Percentiles rank a stretch among this genome's conserved stretches.
These are phyloP conservation scores for Chelonus insularis DNA, from an alignment of 1,140 invertebrate genomes.

Conservation along the genomic window DNA sequence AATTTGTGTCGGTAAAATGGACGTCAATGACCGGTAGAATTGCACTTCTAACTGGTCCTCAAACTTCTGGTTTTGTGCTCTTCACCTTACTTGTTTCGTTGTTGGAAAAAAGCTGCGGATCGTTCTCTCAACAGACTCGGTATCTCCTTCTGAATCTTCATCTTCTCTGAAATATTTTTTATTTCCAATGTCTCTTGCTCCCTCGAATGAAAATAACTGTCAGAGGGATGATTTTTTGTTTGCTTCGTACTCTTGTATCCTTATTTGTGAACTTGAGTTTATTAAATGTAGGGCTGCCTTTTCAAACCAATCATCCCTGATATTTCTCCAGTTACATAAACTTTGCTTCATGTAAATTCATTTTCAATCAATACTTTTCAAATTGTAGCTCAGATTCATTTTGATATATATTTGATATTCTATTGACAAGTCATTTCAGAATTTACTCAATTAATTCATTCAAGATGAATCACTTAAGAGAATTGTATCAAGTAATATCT, in stretches of 20 bases:
- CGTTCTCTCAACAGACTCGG: background rate
- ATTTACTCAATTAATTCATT: too few relatives aligned
- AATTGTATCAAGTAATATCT: too few relatives aligned
- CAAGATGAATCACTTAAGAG: too few relatives aligned
- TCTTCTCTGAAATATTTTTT: background rate
- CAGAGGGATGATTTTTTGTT: background rate
- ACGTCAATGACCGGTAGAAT: background rate
- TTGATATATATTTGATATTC: too few relatives aligned
- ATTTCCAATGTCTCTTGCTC: background rate
- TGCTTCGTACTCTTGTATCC: background rate
- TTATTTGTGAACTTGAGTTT: conserved; percentile 6
- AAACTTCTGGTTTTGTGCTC: conserved; percentile 1
- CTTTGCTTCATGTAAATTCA: too few relatives aligned
- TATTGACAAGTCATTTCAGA: too few relatives aligned
- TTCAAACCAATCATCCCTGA: too few relatives aligned
- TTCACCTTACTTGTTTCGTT: background rate
- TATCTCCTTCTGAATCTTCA: conserved; percentile 9
- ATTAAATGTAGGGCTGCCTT: background rate
- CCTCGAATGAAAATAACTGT: conserved; percentile 11
- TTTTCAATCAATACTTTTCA: too few relatives aligned
- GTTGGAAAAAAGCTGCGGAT: background rate
- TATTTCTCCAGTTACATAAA: too few relatives aligned
- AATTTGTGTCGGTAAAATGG: background rate
- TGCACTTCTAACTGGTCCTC: conserved; percentile 2
- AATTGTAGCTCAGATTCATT: too few relatives aligned